Evolutionary conservation across 2,797 vertebrate species (phyloP), one percentile per base, ranked within the genome.

Genomic region (Geotria australis): DNA sequence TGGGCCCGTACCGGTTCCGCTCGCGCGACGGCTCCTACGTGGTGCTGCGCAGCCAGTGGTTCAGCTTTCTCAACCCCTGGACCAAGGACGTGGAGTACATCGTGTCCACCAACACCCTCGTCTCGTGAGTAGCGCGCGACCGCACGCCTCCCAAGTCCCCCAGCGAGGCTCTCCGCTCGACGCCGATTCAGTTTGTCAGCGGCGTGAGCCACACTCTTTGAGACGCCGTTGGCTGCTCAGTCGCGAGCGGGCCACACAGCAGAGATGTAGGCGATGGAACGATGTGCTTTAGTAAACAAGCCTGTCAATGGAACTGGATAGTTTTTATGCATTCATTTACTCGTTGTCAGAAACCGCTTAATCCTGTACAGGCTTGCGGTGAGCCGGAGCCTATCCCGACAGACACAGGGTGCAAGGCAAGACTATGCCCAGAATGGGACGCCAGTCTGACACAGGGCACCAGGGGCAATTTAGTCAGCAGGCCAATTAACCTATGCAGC

Each of bases 1-100:
- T 79, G 61, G 81, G 86, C 67, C 76, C 70, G 67, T 91, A 93
- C 66, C 89, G 85, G 69, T 95, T 95, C 68, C 84, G 79, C 79
- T 80, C 73, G 3, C 93, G 88, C 76, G 73, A 78, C 15, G 84
- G 84, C 15, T 84, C 79, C 57, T 95, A 89, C 46, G 72, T 89
- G 65, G 83, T 78, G 58, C 74, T 95, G 61, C 79, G 74, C 73
- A 94, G 88, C 71, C 82, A 81, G 66, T 91, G 84, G 88, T 85
- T 89, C 76, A 85, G 86, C 77, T 95, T 95, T 77, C 76, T 83
- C 63, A 95, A 93, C 69, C 88, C 86, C 2, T 95, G 88, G 85
- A 95, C 83, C 76, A 94, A 85, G 80, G 84, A 93, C 72, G 76
- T 91, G 67, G 86, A 94, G 67, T 95, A 88, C 68, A 88, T 94